phyloP scores from a whole-genome alignment of 2,797 vertebrate genomes.

The Leptodactylus fallax region DNA sequence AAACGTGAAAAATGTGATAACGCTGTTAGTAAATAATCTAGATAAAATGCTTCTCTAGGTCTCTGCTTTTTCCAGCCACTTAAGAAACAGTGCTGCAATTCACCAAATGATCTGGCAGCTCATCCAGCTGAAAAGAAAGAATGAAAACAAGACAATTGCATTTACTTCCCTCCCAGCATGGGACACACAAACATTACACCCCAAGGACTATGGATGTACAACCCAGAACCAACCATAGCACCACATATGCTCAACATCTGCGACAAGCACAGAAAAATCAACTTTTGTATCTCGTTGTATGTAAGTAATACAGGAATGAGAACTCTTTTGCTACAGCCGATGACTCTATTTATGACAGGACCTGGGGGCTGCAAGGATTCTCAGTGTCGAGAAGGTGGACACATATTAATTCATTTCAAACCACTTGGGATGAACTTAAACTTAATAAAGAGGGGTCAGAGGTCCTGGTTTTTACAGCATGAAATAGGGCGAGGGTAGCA shows the following conservation, averaged over 20 bases:
- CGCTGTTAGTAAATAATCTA: constrained; percentile 16
- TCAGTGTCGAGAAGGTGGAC: neutral
- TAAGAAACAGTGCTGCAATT: constrained; percentile 50
- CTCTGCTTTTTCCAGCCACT: neutral
- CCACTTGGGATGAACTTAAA: constrained; percentile 25
- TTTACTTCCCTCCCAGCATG: constrained; percentile 56
- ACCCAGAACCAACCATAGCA: constrained; percentile 48
- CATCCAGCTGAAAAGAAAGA: constrained; percentile 55
- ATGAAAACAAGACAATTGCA: constrained; percentile 57
- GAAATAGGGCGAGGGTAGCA: constrained; percentile 9
- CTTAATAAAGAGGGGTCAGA: constrained; percentile 38
- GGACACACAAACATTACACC: constrained; percentile 57
- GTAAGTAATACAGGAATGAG: neutral
- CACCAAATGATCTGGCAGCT: constrained; percentile 62
- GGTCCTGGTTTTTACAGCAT: constrained; percentile 30
- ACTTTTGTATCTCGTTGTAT: neutral
- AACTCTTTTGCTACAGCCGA: neutral
- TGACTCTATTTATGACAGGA: neutral
- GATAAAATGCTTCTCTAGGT: constrained; percentile 12
- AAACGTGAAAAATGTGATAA: neutral
- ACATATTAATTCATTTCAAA: constrained; percentile 1
- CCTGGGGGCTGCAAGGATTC: neutral
- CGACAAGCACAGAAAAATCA: constrained; percentile 37
- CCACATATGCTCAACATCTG: constrained; percentile 62
- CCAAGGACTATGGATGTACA: constrained; percentile 49